Evolutionary conservation across 2,888 invertebrate genomes (phyloP).

Genomic region (Mesorhabditis spiculigera): DNA sequence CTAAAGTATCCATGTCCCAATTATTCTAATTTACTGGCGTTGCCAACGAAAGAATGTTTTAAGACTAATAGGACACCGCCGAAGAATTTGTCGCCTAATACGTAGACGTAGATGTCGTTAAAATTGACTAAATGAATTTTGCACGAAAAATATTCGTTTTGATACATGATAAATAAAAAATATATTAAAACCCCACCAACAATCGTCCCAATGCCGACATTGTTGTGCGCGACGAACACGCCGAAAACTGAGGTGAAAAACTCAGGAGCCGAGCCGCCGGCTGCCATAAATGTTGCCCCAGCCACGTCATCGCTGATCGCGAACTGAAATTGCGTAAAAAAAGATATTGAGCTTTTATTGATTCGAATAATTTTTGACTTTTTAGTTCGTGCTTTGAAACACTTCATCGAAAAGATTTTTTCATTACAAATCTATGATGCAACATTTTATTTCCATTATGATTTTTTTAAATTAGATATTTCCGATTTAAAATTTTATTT

Average conservation of each 20-base stretch:
- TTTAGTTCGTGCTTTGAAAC: not conserved
- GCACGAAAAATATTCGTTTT: no score
- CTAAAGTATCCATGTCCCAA: no score
- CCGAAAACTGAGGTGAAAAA: conserved; percentile 90
- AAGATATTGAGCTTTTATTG: not conserved
- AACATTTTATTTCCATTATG: no score
- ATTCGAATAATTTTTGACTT: conserved; percentile 1
- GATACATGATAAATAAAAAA: no score
- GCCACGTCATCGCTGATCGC: conserved; percentile 94
- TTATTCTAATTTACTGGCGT: no score
- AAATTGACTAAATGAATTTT: no score
- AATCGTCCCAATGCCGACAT: conserved; percentile 91
- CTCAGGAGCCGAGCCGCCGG: conserved; percentile 95
- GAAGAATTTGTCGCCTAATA: no score
- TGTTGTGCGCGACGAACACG: conserved; percentile 93
- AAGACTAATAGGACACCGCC: no score
- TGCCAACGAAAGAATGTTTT: no score
- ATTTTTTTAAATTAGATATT: no score
- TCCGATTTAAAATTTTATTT: no score
- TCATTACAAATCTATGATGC: not conserved
- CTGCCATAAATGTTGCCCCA: conserved; percentile 98
- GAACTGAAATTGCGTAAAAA: conserved; percentile 61
- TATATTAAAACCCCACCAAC: conserved; percentile 69
- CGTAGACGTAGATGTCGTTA: no score
- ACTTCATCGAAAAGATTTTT: not conserved